Evolutionary conservation across 2,797 vertebrate genomes (phyloP), one percentile per base, ranked within the genome.

Genomic region (Pseudochirops cupreus): DNA sequence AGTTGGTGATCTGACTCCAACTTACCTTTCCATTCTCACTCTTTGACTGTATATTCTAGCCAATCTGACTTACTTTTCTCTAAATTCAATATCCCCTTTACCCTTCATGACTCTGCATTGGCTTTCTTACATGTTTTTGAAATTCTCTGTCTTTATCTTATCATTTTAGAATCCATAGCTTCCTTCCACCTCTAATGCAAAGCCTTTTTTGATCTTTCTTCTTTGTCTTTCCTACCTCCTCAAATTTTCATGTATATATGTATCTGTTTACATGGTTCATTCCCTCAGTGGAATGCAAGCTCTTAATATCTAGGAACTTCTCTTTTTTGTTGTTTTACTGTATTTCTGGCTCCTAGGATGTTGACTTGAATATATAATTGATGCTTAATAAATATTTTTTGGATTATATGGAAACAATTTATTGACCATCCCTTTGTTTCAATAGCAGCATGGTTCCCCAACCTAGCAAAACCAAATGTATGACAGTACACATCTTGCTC

Each of bases 401-500:
- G 39, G 39, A 46, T 87, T n/a, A 9, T 82, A 46, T 50, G 24
- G 39, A 46, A 87, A 28, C 39, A 46, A 50, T 28, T 21, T 82
- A 39, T 26, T 87, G 9, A 82, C 74, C 24, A 11, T 87, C 39
- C 46, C 74, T 5, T 11, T 87, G 24, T 39, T 26, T 87, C 21
- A 87, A 12, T 50, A 9, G 74, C 39, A 50, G 11, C 74, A 74
- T 33, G 46, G 39, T 50, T 26, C 39, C 39, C 39, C 39, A 87
- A 87, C 0, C 10, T 24, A 87, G 24, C 31, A 87, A 87, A 26
- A 87, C 0, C 21, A 87, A 21, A 87, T 39, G 67, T 50, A 96
- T 94, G 96, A 93, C 92, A 55, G 11, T 56, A 95, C 0, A 90
- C n/a, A 56, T 93, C 94, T 95, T 46, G 96, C 87, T 93, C 39